Evolutionary conservation across 2,888 invertebrate species (phyloP), one percentile per base, ranked within the genome.

Genomic region (Melangyna quadrimaculata): DNA sequence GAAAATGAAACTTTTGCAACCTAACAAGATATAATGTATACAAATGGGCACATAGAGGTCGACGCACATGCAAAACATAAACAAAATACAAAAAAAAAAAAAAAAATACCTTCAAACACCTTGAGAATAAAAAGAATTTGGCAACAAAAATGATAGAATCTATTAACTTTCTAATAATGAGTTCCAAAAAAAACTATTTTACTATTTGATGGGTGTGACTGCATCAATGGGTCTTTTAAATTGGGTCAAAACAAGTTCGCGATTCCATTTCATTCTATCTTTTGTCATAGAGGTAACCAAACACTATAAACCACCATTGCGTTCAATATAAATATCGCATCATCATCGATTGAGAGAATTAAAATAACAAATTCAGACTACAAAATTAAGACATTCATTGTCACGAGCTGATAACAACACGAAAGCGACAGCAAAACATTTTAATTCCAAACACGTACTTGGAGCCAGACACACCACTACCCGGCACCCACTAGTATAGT

Each of bases 311-410:
- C 7, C 17, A 29, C 2, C 7, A 10, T 22, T 17, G 45, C 51
- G 67, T 71, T 83, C 71, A 72, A 24, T 73, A 72, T 69, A 32
- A 32, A 61, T 71, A 75, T n/a, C n/a, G n/a, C n/a, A 79, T 74
- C 65, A 74, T 72, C 71, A 22, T 19, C 45, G 19, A 63, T 65
- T 29, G 35, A 35, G 17, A 40, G 71, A 61, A 75, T 72, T 27
- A 75, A 80, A 69, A 75, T 74, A 78, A 73, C 53, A 79, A 71
- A 71, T 79, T 12, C 67, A 69, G 84, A 72, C 72, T 69, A 55
- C 29, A 53, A 37, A 80, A 84, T 80, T 79, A 55, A 84, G 71
- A 69, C 75, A 63, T 84, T 80, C 80, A 72, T 80, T 80, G 84
- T 75, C 80, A 80, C 84, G 80, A 84, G 73, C 45, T 65, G 63